A percentile compares a stretch with the other conserved stretches of the same genome.
phyloP scores from a whole-genome alignment of 2,888 invertebrate species.

The Cosmopolites sordidus region DNA sequence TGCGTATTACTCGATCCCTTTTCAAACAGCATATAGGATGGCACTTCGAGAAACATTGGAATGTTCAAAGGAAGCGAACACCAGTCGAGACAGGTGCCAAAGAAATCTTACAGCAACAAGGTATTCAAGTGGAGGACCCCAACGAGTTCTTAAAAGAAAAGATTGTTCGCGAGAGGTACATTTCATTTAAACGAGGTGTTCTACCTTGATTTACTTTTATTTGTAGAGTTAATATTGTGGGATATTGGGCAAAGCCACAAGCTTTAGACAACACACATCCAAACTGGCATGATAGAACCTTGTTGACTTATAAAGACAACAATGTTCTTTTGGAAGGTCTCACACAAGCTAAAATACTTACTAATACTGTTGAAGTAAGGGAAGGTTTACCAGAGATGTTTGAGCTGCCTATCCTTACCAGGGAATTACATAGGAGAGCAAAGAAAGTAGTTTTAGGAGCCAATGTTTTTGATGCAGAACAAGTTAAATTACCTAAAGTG shows the following conservation, averaged over 20 bases:
- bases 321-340: slow-evolving; percentile 69
- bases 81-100: slow-evolving; percentile 56
- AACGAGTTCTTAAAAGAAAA: slow-evolving; percentile 55
- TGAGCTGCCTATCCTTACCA: slow-evolving; percentile 48
- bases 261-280: slow-evolving; percentile 59
- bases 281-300: slow-evolving; percentile 60
- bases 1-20: slow-evolving; percentile 63
- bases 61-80: slow-evolving; percentile 59
- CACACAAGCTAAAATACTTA: slow-evolving; percentile 74
- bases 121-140: slow-evolving; percentile 61
- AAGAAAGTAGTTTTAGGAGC: slow-evolving; percentile 61
- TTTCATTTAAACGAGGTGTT: slow-evolving; percentile 4
- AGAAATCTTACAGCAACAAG: slow-evolving; percentile 52
- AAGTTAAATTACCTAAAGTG: slow-evolving; percentile 69
- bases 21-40: slow-evolving; percentile 67
- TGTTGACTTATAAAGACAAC: slow-evolving; percentile 57
- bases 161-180: slow-evolving; percentile 36
- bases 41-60: slow-evolving; percentile 71
- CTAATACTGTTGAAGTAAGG: slow-evolving; percentile 67
- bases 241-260: slow-evolving; percentile 46
- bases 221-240: slow-evolving; percentile 46
- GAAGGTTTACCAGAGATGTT: slow-evolving; percentile 59
- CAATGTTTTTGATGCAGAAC: slow-evolving; percentile 73
- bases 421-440: slow-evolving; percentile 58
- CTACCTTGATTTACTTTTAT: slow-evolving; percentile 25